Base-by-base conservation (phyloP, 1,140 invertebrate species). In the Camponotus pennsylvanicus region DNA sequence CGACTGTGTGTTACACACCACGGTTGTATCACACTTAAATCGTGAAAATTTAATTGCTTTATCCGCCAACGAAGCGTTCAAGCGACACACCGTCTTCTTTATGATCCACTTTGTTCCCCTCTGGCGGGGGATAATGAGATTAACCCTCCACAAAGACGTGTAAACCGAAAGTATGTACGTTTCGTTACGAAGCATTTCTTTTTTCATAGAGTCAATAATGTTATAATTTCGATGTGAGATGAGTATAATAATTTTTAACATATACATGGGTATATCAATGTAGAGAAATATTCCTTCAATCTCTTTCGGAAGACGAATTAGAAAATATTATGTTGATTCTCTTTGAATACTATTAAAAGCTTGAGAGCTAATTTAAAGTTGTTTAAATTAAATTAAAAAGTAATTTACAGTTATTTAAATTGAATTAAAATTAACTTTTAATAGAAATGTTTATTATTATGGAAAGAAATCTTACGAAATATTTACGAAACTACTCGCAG, bases 1-100 rank as follows among this genome's bases (percentile, higher is more conserved):
- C 55, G 55, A 83, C 27, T 37, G 21, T 37, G 11, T 49, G 27
- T 27, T 15, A 21, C 18, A 45, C 49, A 18, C 27, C 18, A 13
- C 37, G 67, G 37, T 45, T 18, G 32, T 55, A n/a, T 37, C 27
- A 57, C 73, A 73, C 18, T 13, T 63, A 21, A 73, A 61, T 75
- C 79, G 69, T 73, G 27, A 63, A 83, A 83, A 83, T 61, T 83
- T 83, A 37, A 75, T 61, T 71, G 69, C 79, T 75, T 83, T 83
- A 83, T 63, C 69, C 42, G 21, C 27, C 69, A 83, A 61, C 57
- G 63, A 18, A 49, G 79, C 79, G 79, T 83, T 83, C 79, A 49
- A 61, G 69, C 79, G 69, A 73, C 32, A 75, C 69, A 83, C 69
- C 27, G 11, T 18, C 67, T 75, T 83, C 69, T 83, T 83, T 83